Evolutionary conservation across 2,888 invertebrate genomes (phyloP), one percentile per base, ranked within the genome.

Genomic region (Pachydiplax longipennis): DNA sequence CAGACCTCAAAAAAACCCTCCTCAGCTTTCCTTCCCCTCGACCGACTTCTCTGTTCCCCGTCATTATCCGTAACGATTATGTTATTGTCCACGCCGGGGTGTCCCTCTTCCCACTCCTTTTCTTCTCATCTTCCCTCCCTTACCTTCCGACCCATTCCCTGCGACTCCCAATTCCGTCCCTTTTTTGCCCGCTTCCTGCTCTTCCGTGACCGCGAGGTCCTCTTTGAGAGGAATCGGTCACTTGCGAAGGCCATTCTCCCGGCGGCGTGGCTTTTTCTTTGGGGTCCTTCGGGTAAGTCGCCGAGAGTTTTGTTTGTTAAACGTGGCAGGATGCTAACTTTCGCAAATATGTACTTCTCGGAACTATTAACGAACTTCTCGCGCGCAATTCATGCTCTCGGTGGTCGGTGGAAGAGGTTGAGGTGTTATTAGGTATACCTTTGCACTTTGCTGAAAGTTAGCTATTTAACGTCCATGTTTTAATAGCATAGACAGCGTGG

Each of bases 1-100:
- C 40, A 58, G 61, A 61, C 87, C 87, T 40, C 31, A 31, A 48
- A 58, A 61, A 53, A 73, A 73, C 73, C 73, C 73, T 65, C 87
- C 87, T 65, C 37, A 37, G 61, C 87, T 65, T 87, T 37, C 87
- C 87, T 65, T 87, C 58, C 37, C 61, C 65, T 61, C 87, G 61
- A 37, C 87, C 61, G 8, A 83, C 31, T 61, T n/a, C 87, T 37
- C 87, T 87, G 87, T 87, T 87, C 87, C 61, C 87, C 87, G 87
- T 87, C 87, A 87, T 87, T 87, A 87, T 87, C 87, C 87, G 87
- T 61, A 87, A 87, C 87, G 87, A 87, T 87, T 87, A 87, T 87
- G 87, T 87, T 87, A 87, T 87, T 87, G 87, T 87, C 87, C 87
- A 87, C 65, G 83, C 58, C 37, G 35, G 87, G 87, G 87, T 87